Conservation (phyloP, 92 coral and sea anemone genomes). For the Epizoanthus fatuus region DNA sequence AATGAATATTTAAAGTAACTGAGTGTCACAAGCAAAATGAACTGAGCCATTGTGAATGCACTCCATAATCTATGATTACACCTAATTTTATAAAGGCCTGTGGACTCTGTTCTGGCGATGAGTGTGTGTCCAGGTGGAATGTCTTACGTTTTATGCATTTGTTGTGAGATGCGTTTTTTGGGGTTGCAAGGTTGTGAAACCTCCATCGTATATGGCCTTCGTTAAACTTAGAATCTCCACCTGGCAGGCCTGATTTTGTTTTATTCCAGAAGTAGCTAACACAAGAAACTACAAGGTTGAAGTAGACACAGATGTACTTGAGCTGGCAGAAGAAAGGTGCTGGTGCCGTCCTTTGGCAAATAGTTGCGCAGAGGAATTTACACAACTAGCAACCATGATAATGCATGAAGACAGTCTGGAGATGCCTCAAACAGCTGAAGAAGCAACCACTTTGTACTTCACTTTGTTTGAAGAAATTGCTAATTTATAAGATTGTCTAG, state of each 20-base stretch:
- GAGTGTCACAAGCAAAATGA: not conserved
- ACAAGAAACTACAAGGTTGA: not conserved
- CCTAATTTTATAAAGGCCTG: slow-evolving; percentile 54
- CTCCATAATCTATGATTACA: not conserved
- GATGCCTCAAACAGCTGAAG: not conserved
- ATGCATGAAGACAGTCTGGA: slow-evolving; percentile 26
- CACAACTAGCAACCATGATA: slow-evolving; percentile 14
- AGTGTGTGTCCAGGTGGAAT: slow-evolving; percentile 48
- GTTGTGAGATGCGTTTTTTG: not conserved
- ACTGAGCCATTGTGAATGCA: too few species aligned
- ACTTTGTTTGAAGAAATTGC: too few species aligned
- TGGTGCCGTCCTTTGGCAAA: not conserved
- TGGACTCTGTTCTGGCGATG: slow-evolving; percentile 53
- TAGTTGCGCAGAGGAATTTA: slow-evolving; percentile 22
- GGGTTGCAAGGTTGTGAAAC: slow-evolving; percentile 4
- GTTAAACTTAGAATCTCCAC: slow-evolving; percentile 25
- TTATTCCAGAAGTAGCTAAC: slow-evolving; percentile 1
- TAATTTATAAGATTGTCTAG: too few species aligned
- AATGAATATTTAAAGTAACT: slow-evolving; percentile 48
- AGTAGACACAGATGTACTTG: slow-evolving; percentile 20
- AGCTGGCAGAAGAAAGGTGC: slow-evolving; percentile 28
- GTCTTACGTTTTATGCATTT: slow-evolving; percentile 56
- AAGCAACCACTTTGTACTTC: not conserved
- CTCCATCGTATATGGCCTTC: slow-evolving; percentile 24
- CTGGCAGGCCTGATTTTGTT: slow-evolving; percentile 34